Evolutionary conservation across 2,888 invertebrate species (phyloP), one percentile per base, ranked within the genome.

Genomic region (Malthinus flaveolus): DNA sequence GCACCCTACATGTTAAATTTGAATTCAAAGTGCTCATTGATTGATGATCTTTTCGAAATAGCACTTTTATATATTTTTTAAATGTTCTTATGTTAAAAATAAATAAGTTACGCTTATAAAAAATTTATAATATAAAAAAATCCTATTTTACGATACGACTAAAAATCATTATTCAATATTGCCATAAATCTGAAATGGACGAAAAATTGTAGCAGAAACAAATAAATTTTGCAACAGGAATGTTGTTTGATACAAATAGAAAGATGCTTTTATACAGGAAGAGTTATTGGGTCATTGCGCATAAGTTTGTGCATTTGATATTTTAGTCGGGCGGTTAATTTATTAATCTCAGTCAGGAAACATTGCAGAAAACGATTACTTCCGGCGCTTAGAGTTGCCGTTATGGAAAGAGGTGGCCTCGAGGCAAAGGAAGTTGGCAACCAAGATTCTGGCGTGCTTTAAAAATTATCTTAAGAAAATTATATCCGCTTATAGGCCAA

Each of bases 311-410:
- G 56, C 58, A 44, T 52, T 59, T 59, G 59, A 59, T 59, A 59
- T 59, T 59, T 59, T 50, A 59, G 47, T 52, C 47, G 59, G 52
- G 56, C 39, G 62, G 44, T 59, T 59, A 62, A 62, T 62, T 62
- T 62, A 62, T 62, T 62, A 62, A 62, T 62, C 59, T 45, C 55
- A 56, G 52, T 54, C 62, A 62, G 62, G 62, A 62, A 59, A 56
- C 62, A 56, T 55, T 62, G 56, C 62, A 56, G 62, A 62, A 62
- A 62, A 62, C 62, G 59, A 56, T 53, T 56, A 59, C 62, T 62
- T 62, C 62, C 62, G 55, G 59, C 59, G 59, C 62, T 62, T 59
- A 62, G 59, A 51, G 55, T 56, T 62, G 55, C 54, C 55, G 62
- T 52, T 59, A 15, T 44, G 51, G 37, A 59, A 62, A 49, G 56